These are phyloP conservation scores for Odontocolon sp. DNA, from an alignment of 2,888 invertebrate species.

Conservation along the genomic window DNA sequence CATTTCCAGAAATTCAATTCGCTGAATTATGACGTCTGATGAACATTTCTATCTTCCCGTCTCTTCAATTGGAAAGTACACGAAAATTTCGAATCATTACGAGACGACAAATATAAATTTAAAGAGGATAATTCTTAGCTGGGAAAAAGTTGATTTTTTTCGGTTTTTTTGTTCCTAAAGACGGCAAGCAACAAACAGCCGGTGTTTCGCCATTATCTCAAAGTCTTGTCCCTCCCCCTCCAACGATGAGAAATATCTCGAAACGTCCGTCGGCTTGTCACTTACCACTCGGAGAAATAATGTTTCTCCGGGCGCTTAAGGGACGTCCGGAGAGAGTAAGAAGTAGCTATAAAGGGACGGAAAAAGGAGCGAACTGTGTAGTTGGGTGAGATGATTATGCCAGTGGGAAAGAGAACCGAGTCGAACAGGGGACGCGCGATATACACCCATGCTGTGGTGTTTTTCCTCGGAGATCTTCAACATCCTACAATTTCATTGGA, in stretches of 20 bases:
- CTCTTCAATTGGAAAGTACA: not conserved
- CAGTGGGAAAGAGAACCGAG: not conserved
- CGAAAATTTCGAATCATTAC: not conserved
- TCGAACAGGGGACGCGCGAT: conserved; percentile 17
- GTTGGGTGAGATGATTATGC: not conserved
- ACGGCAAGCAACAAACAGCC: conserved; percentile 52
- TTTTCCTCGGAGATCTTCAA: too few relatives aligned
- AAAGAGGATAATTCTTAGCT: too few relatives aligned
- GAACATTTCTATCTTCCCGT: not conserved
- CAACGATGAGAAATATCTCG: conserved; percentile 68
- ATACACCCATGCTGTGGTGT: too few relatives aligned
- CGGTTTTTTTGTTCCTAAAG: conserved; percentile 19
- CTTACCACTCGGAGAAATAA: conserved; percentile 75
- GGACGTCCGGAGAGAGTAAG: conserved; percentile 32
- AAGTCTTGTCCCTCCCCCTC: conserved; percentile 59
- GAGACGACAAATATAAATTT: too few relatives aligned
- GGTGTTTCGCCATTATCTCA: conserved; percentile 53
- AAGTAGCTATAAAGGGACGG: conserved; percentile 5
- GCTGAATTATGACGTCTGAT: conserved; percentile 7
- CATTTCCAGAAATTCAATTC: conserved; percentile 27
- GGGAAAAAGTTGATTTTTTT: not conserved
- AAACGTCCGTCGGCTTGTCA: conserved; percentile 75
- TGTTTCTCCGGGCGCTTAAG: conserved; percentile 68
- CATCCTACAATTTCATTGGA: too few relatives aligned
- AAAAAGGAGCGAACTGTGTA: not conserved